Base-by-base conservation (phyloP, 1,140 invertebrate genomes). In the Drosophila albomicans region DNA sequence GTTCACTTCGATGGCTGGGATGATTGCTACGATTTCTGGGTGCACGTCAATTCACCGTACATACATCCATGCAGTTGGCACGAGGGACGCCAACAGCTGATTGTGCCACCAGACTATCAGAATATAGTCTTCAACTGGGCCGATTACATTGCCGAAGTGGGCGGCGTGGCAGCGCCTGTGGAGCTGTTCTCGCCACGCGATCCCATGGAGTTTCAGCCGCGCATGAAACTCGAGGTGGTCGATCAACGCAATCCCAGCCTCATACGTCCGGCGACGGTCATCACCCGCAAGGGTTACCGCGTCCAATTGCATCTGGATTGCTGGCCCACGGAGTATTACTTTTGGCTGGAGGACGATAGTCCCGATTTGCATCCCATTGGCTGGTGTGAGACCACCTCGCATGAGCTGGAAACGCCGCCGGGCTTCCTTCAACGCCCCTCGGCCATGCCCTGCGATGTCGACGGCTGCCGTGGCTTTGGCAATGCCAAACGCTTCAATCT, bases 1-100 rank as follows among this genome's bases (percentile, higher is more conserved):
- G 95, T 99, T 52, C 98, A 98, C 93, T 99, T 99, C 93, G 98
- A 99, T 94, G 97, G 97, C 78, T 99, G 98, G 98, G 96, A 98
- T 87, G 96, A 97, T 87, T 95, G 96, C 76, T 99, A 98, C 92
- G 98, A 99, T 93, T 98, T 98, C 28, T 99, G 98, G 98, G 95
- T 97, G 51, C 96, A 98, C 87, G 95, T 96, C 0, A 95, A 95
- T 38, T 98, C 97, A 0, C 97, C 98, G 0, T 97, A 98, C 88
- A 98, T 99, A 62, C 98, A 98, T 94, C 97, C 98, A 4, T 96
- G 98, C 10, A 97, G 98, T 56, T 99, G 97, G 97, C 98, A 98
- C 91, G 95, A 96, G 80, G 95, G 97, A 52, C 96, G 97, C 89
- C 96, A 95, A 4, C 94, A 96, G 67, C 93, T 94, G 57, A 93